A percentile compares a stretch with the other conserved stretches of the same genome.
Conservation (phyloP, 2,888 invertebrate species). For the Vannuccia rotundouncinata region DNA sequence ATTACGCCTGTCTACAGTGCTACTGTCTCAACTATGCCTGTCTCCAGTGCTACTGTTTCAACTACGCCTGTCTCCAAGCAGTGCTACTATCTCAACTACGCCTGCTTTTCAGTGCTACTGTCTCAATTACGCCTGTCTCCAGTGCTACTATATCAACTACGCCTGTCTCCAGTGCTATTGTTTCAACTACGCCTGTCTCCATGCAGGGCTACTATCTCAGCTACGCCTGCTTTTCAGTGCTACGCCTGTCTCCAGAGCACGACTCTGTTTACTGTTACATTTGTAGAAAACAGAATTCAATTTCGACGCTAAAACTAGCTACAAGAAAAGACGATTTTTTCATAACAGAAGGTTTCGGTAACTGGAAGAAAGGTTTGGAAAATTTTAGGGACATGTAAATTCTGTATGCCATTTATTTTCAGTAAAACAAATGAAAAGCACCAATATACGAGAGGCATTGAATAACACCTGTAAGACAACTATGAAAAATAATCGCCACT, state of each 20-base stretch:
- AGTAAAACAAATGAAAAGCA: background rate
- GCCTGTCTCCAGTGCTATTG: background rate
- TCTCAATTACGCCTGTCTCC: conserved; percentile 1
- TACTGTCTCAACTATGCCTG: background rate
- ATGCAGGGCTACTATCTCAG: no score
- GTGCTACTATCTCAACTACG: background rate
- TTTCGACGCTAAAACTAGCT: background rate
- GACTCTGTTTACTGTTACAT: conserved; percentile 11
- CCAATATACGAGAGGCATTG: background rate
- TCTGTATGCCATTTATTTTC: background rate
- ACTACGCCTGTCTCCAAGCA: background rate
- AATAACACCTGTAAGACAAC: background rate
- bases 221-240: no score
- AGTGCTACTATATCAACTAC: background rate
- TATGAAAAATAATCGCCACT: background rate
- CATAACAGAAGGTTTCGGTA: background rate
- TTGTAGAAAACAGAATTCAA: conserved; percentile 3
- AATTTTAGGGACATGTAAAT: background rate
- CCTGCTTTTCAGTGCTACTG: background rate
- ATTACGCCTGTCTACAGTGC: background rate
- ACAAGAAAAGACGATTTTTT: background rate
- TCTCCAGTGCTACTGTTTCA: background rate
- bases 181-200: background rate
- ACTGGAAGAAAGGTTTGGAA: background rate
- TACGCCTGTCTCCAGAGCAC: background rate